Base-by-base conservation (phyloP, 2,113 vertebrate genomes). In the Silurus glanis region DNA sequence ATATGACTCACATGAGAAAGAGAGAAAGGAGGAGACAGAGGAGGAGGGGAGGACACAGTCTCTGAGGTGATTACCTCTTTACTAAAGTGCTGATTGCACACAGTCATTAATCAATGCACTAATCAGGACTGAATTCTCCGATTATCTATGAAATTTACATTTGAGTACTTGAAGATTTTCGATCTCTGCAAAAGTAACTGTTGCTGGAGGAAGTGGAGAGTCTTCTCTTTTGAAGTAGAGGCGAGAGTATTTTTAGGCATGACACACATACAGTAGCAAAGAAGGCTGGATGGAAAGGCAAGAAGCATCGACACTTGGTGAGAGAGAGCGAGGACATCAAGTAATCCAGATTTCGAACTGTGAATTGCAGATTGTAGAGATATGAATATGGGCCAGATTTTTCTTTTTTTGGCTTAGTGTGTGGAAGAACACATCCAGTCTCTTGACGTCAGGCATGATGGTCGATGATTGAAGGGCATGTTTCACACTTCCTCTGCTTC, bases 331-430 rank as follows among this genome's bases (percentile, higher is more conserved):
- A 56, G 79, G 86, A 59, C 49, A 71, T 6, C 71, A 84, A 88
- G 87, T 87, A 87, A 87, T 85, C 79, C 88, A 87, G 83, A 87
- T 87, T 87, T 85, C 51, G 62, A 83, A 84, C 85, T 55, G 79
- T 74, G 83, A 76, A 84, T 83, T 49, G 64, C 85, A 85, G 79
- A 81, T 92, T 90, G 81, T 87, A 82, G 85, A 91, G 85, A 91
- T 91, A 89, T 91, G 88, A 92, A 90, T 92, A 85, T 94, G 92
- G 92, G 92, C 94, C 83, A 93, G 89, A 92, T 94, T 92, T 83
- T 64, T 86, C 74, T 76, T 87, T 61, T 72, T 86, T 82, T 82
- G 79, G 81, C 80, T 78, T 23, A 49, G 66, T 37, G 80, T 58
- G 51, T 6, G 67, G 86, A 76, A 91, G 92, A 89, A 91, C 90